phyloP scores from a whole-genome alignment of 2,113 vertebrate genomes.

The Vidua chalybeata region DNA sequence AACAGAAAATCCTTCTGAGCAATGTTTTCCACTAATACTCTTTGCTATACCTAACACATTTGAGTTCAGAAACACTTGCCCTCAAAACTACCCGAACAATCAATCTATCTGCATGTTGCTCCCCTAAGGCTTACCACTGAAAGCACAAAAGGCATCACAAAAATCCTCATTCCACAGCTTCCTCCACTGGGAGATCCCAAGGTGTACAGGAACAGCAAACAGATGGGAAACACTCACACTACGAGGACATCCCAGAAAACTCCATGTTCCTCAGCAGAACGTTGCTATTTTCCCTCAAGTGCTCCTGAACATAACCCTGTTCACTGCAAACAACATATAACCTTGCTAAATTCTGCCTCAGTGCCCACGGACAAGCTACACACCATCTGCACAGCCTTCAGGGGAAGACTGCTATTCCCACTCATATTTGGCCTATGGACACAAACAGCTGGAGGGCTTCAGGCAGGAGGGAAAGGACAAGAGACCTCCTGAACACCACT shows the following conservation, averaged over 20 bases:
- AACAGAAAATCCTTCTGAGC: background rate
- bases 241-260: background rate
- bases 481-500: background rate
- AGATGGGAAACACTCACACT: background rate
- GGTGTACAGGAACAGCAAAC: background rate
- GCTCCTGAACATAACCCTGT: background rate
- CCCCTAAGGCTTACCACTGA: background rate
- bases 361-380: background rate
- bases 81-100: background rate
- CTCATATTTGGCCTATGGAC: background rate
- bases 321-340: background rate
- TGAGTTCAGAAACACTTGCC: background rate
- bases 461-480: background rate
- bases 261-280: background rate
- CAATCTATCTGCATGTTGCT: fast-evolving
- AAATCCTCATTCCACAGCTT: background rate
- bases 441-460: background rate
- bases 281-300: background rate
- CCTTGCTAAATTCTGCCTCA: background rate
- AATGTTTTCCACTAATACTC: background rate
- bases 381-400: background rate
- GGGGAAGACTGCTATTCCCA: background rate
- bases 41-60: background rate
- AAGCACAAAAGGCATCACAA: background rate
- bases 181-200: background rate